Conservation (phyloP, 2,113 vertebrate species). For the Tachycineta bicolor region DNA sequence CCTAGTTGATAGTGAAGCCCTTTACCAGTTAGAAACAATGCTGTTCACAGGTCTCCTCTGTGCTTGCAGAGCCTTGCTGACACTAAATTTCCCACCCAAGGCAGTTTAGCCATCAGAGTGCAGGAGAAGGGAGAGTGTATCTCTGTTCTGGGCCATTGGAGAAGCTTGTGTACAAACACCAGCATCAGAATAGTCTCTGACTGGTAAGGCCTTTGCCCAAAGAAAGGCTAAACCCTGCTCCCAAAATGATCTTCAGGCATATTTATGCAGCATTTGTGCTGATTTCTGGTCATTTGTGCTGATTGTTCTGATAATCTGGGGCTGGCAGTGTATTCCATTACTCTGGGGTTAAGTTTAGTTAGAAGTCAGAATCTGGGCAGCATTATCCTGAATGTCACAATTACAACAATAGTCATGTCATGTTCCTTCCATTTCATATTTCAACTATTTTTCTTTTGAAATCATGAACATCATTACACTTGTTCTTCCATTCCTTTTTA, state of each 20-base stretch:
- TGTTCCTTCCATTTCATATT: not conserved
- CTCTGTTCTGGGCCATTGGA: not conserved
- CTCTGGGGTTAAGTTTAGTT: not conserved
- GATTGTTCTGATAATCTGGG: not conserved
- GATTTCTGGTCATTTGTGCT: not conserved
- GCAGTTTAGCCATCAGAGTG: not conserved
- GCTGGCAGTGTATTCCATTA: not conserved
- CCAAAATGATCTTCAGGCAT: not conserved
- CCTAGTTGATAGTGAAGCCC: not conserved
- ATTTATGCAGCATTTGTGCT: not conserved
- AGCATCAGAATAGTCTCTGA: not conserved
- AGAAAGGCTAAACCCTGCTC: not conserved
- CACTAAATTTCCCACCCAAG: no score
- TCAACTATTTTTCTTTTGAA: not conserved
- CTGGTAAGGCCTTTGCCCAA: not conserved
- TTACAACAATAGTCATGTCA: not conserved
- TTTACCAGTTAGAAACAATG: not conserved
- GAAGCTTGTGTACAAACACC: not conserved
- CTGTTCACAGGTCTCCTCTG: not conserved
- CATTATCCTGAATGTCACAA: not conserved
- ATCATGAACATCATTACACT: not conserved
- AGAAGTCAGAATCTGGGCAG: not conserved
- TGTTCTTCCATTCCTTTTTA: not conserved
- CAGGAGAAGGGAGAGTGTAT: not conserved
- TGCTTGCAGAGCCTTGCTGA: not conserved